Base-by-base conservation (phyloP, 1,140 invertebrate species). In the Ruditapes philippinarum region DNA sequence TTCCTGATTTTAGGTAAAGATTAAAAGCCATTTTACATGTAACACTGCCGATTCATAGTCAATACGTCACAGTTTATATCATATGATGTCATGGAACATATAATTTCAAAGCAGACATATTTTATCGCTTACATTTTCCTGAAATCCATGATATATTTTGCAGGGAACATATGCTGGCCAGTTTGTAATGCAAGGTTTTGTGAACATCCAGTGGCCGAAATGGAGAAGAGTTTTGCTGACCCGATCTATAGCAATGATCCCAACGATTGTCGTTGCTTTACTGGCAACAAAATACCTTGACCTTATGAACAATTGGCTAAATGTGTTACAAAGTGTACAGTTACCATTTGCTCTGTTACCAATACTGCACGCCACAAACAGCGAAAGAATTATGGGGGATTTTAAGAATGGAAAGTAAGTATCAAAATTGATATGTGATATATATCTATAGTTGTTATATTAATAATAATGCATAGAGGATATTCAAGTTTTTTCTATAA, bases 221-320 rank as follows among this genome's bases (percentile, higher is more conserved):
- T 99, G 98, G 98, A 98, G 98, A 93, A 95, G 98, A 96, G 98
- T 99, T 3, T 95, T 99, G 9, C 97, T 98, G 76, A 99, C 98
- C 0, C 96, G 98, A 90, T 97, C 97, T 2, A 98, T 99, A 90
- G 98, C 98, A 31, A 98, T 99, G 92, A 95, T 98, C 12, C 98
- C 98, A 9, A 99, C 98, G 17, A 97, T 99, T 88, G 96, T 97
- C 17, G 96, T 98, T 0, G 98, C 98, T 2, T 97, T 97, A 90
- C 97, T 93, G 65, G 96, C 97, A 70, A 97, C 98, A 90, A 95
- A 97, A 31, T 97, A 98, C 90, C 96, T 99, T 57, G 98, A 97
- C 60, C 96, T 95, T 31, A 97, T 99, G 97, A 99, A 99, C 94
- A 98, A 98, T 94, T 96, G 98, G 76, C 96, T 99, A 2, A 99